Base-by-base conservation (phyloP, 2,888 invertebrate species). In the Ochropleura plecta region DNA sequence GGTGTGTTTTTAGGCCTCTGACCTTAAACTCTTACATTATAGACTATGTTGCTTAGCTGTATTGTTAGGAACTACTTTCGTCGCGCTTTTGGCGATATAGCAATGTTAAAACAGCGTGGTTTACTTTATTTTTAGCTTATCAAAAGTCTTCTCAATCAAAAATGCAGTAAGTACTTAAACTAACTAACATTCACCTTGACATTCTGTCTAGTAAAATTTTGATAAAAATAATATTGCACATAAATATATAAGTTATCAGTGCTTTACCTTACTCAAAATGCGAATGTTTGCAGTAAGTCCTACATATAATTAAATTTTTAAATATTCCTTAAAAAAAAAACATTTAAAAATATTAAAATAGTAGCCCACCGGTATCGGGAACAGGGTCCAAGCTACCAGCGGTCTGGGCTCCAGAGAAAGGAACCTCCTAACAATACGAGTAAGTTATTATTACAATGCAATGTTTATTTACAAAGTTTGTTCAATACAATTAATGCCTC, bases 21-120 rank as follows among this genome's bases (percentile, higher is more conserved):
- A 83, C 77, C 81, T 67, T 79, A 85, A 0, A 77, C 60, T 73
- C 16, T 16, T 72, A 77, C 62, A 48, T n/a, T 12, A 5, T n/a
- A 40, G 0, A 62, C 4, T n/a, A 44, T 14, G 3, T 49, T 44
- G 4, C 14, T 1, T 12, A 55, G 59, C 62, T 73, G 20, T 68
- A 70, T 69, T 81, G 60, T 60, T 49, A 60, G 55, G 14, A 86
- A 88, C 85, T 77, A 70, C 87, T 87, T 84, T 84, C 1, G 60
- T n/a, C 9, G 30, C 40, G 9, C 12, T 64, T 66, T 71, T 65
- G 71, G 75, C 75, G 73, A 65, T 59, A 40, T 70, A 49, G 1
- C 48, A 42, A 49, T 42, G 42, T 5, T 71, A 48, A 53, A 59
- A 53, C 48, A 60, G 44, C 64, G 69, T 48, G 62, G 42, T 65